Evolutionary conservation across 35 echinoderm and acorn worm species (phyloP), one percentile per base, ranked within the genome.

Genomic region (Antedon bifida): DNA sequence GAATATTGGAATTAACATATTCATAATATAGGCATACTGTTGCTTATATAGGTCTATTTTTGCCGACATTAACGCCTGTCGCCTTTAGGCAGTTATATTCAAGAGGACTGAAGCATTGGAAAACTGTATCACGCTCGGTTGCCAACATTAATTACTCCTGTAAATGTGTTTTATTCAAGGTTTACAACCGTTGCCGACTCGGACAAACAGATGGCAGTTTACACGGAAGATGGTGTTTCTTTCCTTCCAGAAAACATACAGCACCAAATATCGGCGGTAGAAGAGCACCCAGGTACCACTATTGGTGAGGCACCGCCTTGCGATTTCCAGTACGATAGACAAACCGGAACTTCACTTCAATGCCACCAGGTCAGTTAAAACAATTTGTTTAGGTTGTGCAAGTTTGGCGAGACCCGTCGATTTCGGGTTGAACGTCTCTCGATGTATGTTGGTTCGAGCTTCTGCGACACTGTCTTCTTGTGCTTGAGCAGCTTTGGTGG

Each of bases 121-220:
- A n/a, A n/a, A n/a, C n/a, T n/a, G n/a, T n/a, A n/a, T n/a, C n/a
- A n/a, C n/a, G n/a, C n/a, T n/a, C n/a, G n/a, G n/a, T n/a, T n/a
- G n/a, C n/a, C n/a, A n/a, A n/a, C n/a, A n/a, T n/a, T n/a, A n/a
- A n/a, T n/a, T n/a, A n/a, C n/a, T n/a, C n/a, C n/a, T 42, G 9
- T 38, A 29, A 35, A 29, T 36, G 34, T 9, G 21, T 5, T 29
- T 2, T 73, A 77, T 34, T 16, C 1, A 19, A 92, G 90, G 86
- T 92, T 92, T 30, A 83, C 82, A 28, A 92, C 90, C 17, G 83
- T 88, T 16, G 39, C 88, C 4, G 90, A 92, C 42, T 84, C 86
- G 7, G 82, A 88, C 46, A 55, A 42, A 33, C 90, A 92, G 55
- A 88, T 92, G 77, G 82, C 85, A 11, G 75, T 73, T 10, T 92